These are phyloP conservation scores for Istiophorus platypterus DNA, from an alignment of 2,113 vertebrate species.

Conservation along the genomic window DNA sequence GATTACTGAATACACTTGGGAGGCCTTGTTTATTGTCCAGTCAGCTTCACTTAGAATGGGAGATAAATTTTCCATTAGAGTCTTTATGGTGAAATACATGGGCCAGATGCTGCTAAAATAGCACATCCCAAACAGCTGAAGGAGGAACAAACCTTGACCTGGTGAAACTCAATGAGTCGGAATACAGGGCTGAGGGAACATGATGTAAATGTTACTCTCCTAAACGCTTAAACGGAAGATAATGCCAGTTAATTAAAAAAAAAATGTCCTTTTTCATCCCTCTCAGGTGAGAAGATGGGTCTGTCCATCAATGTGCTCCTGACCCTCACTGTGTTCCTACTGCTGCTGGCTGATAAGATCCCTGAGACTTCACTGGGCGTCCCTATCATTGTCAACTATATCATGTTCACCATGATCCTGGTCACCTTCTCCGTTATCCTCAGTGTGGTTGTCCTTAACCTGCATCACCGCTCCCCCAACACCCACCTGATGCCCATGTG, in stretches of 20 bases:
- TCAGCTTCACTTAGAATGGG: conserved; percentile 33
- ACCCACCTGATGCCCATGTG: conserved; percentile 92
- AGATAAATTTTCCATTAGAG: conserved; percentile 47
- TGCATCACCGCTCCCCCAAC: conserved; percentile 91
- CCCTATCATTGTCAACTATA: conserved; percentile 93
- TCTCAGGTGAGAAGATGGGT: conserved; percentile 93
- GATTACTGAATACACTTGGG: conserved; percentile 5
- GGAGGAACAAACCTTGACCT: conserved; percentile 7
- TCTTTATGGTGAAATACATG: conserved; percentile 32
- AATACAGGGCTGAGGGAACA: neutral
- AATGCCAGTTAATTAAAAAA: neutral
- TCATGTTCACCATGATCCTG: conserved; percentile 94
- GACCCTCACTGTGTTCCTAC: conserved; percentile 92
- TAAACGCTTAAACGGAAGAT: neutral
- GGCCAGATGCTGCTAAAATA: conserved; percentile 33
- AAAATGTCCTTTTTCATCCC: neutral
- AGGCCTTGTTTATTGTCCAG: neutral
- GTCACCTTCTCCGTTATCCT: conserved; percentile 94
- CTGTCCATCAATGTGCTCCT: conserved; percentile 93
- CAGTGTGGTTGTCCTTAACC: conserved; percentile 92
- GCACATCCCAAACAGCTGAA: conserved; percentile 10
- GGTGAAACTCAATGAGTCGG: neutral
- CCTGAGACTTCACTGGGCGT: conserved; percentile 92
- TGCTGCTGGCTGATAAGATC: conserved; percentile 93
- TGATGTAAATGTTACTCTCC: neutral